Evolutionary conservation across 2,113 vertebrate genomes (phyloP), one percentile per base, ranked within the genome.

Genomic region (Strix aluco): DNA sequence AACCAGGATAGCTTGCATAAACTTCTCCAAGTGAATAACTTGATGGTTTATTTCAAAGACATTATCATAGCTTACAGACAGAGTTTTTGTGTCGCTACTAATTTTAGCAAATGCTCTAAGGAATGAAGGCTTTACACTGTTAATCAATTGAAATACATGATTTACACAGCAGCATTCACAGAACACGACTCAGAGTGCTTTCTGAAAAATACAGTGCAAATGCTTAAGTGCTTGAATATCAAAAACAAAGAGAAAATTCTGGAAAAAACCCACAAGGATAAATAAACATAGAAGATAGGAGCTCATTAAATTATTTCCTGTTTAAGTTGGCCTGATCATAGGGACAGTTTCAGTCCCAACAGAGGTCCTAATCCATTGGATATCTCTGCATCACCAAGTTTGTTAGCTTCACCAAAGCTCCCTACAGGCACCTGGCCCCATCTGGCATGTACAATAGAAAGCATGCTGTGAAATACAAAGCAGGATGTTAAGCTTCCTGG

Each of bases 51-150:
- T 77, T 93, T 94, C 74, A 85, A 81, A 86, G 57, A 72, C n/a
- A 65, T 86, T 78, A 81, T 26, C 44, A 36, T 44, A 74, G 36
- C 65, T 81, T 78, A 59, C 67, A 94, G 90, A 92, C 57, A 62
- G 80, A 77, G 38, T 5, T 89, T 83, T 83, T 88, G 61, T 57
- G 30, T 8, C 22, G 23, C 74, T 95, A 59, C 92, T 87, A 89
- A 95, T 86, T 95, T 93, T 96, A 94, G 72, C 72, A 81, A 74
- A n/a, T 21, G 38, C 47, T 86, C 58, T 84, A 74, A 92, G n/a
- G 46, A 66, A 92, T 66, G 55, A 58, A 74, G n/a, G 47, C 26
- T 94, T 72, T 92, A 92, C 92, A 94, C 57, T 84, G 65, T 75
- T 96, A 79, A 90, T 92, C 84, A 90, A 36, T 62, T 38, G 59